A percentile compares a stretch with the other conserved stretches of the same genome.
Evolutionary conservation across 2,113 vertebrate species (phyloP).

Genomic region (Carassius carassius): DNA sequence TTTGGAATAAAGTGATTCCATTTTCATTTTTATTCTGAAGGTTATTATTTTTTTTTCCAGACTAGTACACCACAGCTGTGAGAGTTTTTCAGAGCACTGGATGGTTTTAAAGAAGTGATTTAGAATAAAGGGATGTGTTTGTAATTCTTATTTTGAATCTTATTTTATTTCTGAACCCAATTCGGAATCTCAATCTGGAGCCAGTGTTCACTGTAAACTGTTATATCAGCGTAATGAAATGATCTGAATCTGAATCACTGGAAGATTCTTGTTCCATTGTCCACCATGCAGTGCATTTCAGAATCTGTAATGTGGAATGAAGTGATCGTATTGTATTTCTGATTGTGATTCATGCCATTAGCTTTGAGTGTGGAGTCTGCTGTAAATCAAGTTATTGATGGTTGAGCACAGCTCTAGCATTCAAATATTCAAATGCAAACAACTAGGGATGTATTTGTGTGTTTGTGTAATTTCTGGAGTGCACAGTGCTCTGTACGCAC

Average conservation of each 20-base stretch:
- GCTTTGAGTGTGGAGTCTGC: not conserved
- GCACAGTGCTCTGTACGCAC: slow-evolving; percentile 28
- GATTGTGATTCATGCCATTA: not conserved
- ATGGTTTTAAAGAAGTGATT: no score
- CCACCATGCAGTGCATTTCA: not conserved
- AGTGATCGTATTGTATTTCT: not conserved
- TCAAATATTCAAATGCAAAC: not conserved
- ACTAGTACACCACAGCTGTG: no score
- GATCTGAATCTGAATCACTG: not conserved
- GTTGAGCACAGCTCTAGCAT: not conserved
- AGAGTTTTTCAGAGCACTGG: no score
- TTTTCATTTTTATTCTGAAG: no score
- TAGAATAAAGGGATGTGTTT: no score
- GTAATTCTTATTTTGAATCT: no score
- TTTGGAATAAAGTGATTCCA: no score
- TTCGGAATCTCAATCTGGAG: no score
- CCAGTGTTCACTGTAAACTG: not conserved
- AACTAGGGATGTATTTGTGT: not conserved
- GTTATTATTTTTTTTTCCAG: no score
- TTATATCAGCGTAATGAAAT: not conserved
- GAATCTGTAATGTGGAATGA: not conserved
- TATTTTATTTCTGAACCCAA: no score
- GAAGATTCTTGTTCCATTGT: not conserved
- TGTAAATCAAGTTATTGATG: not conserved
- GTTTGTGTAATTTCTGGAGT: slow-evolving; percentile 30